Conservation (phyloP, 2,888 invertebrate genomes). For the Embidobia sp. region DNA sequence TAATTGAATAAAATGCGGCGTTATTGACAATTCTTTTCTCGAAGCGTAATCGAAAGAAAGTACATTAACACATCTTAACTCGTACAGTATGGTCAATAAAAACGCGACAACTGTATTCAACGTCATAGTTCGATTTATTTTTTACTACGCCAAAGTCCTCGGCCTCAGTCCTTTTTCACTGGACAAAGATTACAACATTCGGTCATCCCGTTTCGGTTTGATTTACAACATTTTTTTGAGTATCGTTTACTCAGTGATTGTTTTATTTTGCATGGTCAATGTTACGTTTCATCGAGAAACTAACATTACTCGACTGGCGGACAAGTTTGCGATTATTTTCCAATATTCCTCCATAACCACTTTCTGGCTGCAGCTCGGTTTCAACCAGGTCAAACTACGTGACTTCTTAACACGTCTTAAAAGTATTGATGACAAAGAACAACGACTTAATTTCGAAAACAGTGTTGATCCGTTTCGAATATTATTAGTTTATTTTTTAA, state of each 20-base stretch:
- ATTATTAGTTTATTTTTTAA: background rate
- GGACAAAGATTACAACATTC: conserved; percentile 5
- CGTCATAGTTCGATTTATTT: conserved; percentile 19
- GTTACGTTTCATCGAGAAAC: conserved; percentile 26
- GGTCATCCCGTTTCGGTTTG: conserved; percentile 20
- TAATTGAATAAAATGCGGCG: conserved; percentile 40
- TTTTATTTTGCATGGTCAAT: background rate
- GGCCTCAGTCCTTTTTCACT: conserved; percentile 52
- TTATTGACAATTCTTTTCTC: conserved; percentile 44
- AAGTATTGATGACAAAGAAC: background rate
- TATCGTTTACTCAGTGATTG: conserved; percentile 27
- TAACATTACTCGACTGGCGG: conserved; percentile 39
- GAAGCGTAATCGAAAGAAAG: conserved; percentile 13
- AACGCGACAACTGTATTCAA: conserved; percentile 3
- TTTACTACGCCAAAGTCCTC: conserved; percentile 47
- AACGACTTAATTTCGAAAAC: conserved; percentile 21
- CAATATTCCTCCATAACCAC: conserved; percentile 32
- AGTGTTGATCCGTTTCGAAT: background rate
- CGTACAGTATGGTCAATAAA: conserved; percentile 46
- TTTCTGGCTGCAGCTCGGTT: conserved; percentile 44
- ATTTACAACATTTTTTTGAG: conserved; percentile 34
- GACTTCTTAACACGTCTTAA: conserved; percentile 11
- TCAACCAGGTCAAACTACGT: conserved; percentile 26
- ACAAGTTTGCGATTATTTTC: conserved; percentile 37
- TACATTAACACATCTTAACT: conserved; percentile 31